Base-by-base conservation (phyloP, 2,888 invertebrate species). In the Phlogophora meticulosa region DNA sequence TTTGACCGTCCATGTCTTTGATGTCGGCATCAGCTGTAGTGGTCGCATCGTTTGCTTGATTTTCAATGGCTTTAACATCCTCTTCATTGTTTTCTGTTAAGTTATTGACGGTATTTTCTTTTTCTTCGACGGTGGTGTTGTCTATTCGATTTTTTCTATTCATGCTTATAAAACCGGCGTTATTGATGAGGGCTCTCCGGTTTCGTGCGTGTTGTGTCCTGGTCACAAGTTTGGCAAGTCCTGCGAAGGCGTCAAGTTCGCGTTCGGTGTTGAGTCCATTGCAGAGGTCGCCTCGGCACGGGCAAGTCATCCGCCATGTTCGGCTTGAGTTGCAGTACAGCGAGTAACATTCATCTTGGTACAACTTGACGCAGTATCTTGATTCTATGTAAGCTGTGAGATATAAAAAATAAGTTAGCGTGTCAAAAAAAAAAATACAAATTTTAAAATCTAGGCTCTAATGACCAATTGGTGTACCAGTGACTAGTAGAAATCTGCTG, bases 301-400 rank as follows among this genome's bases (percentile, higher is more conserved):
- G 93, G 68, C 95, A 95, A 1, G 91, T 92, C 90, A 94, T 93
- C 43, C 91, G 91, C 93, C 92, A 94, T 0, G 90, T 92, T 62
- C 88, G 91, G 1, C 93, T 92, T 0, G 94, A 88, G 83, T 93
- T 94, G 82, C 95, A 95, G 78, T 89, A 95, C 32, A 92, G 74
- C 2, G 92, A 87, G 78, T 94, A 94, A 83, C 95, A 95, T 84
- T 94, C 94, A 66, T 95, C 94, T 88, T 94, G 94, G 69, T 95
- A 94, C 17, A 93, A 81, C 78, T 94, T 95, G 11, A 94, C 93
- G 79, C 95, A 95, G 73, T 91, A 88, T 79, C 94, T 90, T 32
- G 95, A 95, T 72, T 94, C 94, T 7, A 86, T 77, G 80, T 93
- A 90, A 2, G 94, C 95, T 95, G 90, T 61, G 82, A 86, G 81